A percentile compares a stretch with the other conserved stretches of the same genome.
phyloP scores from a whole-genome alignment of 2,113 vertebrate species.

The Actinemys pallida region DNA sequence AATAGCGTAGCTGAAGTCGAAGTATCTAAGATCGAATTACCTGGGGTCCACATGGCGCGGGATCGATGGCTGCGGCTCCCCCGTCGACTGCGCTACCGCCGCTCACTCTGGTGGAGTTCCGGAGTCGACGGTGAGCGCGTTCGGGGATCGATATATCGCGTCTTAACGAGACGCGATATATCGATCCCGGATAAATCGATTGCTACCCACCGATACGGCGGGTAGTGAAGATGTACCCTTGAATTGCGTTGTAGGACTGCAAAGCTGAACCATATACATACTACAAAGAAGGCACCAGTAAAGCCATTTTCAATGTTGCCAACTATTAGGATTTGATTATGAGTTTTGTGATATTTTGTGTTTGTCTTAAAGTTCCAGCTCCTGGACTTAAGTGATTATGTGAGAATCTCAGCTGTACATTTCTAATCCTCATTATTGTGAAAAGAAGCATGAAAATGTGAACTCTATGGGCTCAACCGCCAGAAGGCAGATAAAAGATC shows the following conservation, averaged over 20 bases:
- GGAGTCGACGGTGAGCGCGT: too few relatives aligned
- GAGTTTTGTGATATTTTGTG: not conserved
- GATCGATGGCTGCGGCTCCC: too few relatives aligned
- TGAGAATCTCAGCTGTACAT: not conserved
- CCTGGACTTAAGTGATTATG: not conserved
- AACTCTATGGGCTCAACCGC: not conserved
- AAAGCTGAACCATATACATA: not conserved
- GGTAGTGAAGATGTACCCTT: too few relatives aligned
- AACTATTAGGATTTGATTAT: not conserved
- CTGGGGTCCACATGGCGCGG: too few relatives aligned
- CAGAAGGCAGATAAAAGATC: not conserved
- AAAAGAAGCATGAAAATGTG: not conserved
- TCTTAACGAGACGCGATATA: too few relatives aligned
- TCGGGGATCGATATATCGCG: too few relatives aligned
- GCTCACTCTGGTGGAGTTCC: too few relatives aligned
- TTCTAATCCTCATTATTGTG: not conserved
- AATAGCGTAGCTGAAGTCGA: too few relatives aligned
- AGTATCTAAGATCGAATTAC: too few relatives aligned
- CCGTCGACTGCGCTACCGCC: too few relatives aligned
- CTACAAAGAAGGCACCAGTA: not conserved
- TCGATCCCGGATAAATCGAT: too few relatives aligned
- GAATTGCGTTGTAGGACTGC: not conserved
- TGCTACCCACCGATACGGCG: too few relatives aligned
- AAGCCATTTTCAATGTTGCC: not conserved
- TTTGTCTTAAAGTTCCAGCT: not conserved